Evolutionary conservation across 2,797 vertebrate genomes (phyloP), one percentile per base, ranked within the genome.

Genomic region (Sylvilagus floridanus): DNA sequence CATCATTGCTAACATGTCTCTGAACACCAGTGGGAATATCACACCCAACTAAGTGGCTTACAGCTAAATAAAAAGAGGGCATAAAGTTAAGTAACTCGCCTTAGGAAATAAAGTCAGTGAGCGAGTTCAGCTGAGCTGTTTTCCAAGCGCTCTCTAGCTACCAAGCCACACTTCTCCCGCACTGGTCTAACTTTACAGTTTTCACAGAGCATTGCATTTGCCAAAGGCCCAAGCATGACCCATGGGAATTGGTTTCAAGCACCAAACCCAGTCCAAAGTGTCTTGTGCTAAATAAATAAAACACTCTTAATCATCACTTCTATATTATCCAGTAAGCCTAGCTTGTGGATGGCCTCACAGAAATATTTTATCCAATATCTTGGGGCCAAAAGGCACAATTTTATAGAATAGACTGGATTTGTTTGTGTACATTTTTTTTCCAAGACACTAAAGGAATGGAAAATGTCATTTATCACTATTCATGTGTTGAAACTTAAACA

Each of bases 61-160:
- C 5, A 95, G 71, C 17, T 81, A 92, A 89, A 89, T 63, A 88
- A 92, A 95, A 71, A 35, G 84, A 97, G 60, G 66, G 66, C 35
- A 90, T 3, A 69, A 54, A 94, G 90, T 73, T 66, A 95, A 91
- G 73, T 30, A 95, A 94, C 47, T 35, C 28, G 63, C n/a, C 37
- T 76, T 71, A 91, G 73, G 79, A 79, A 90, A 82, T 60, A 62
- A 75, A 30, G 66, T 13, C 72, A 68, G 66, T 73, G 73, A 86
- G 42, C 8, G 42, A 47, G 42, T 83, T 92, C 50, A 82, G 57
- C n/a, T 3, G 7, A 87, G 52, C 42, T 57, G 54, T 24, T 73
- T 88, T 68, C 66, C 42, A 89, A 68, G 35, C 24, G n/a, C 78
- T 94, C 91, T 79, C 83, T 26, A 83, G 35, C 37, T 90, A 73